These are phyloP conservation scores for Mythimna impura DNA, from an alignment of 2,888 invertebrate genomes.

Conservation along the genomic window DNA sequence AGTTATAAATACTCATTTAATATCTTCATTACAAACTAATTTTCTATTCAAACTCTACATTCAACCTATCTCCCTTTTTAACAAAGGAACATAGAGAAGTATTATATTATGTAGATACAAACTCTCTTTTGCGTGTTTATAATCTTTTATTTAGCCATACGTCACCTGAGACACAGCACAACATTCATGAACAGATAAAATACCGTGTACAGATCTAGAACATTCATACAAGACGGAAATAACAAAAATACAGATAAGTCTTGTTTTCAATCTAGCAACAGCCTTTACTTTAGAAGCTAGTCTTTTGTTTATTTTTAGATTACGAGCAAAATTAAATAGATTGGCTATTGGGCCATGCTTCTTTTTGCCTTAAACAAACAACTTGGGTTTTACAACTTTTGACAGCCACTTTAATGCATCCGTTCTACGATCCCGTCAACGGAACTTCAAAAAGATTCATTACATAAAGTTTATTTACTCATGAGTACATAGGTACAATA, in stretches of 20 bases:
- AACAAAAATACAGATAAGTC: conserved; percentile 7
- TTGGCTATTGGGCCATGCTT: not conserved
- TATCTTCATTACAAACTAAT: not conserved
- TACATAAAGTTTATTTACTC: conserved; percentile 41
- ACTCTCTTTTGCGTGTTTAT: not conserved
- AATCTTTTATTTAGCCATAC: conserved; percentile 7
- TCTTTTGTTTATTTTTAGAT: conserved; percentile 30
- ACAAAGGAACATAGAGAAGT: not conserved
- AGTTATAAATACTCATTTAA: no score
- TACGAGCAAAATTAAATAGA: not conserved
- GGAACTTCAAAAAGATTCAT: conserved; percentile 21
- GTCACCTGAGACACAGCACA: conserved; percentile 3
- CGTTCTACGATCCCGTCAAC: no score
- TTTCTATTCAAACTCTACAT: conserved; percentile 1
- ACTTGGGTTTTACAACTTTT: not conserved
- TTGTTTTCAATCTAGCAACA: conserved; percentile 4
- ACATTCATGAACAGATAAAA: conserved; percentile 15
- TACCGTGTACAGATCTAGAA: conserved; percentile 21
- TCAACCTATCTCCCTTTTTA: not conserved
- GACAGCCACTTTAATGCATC: no score
- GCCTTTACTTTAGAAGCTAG: not conserved
- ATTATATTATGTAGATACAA: no score
- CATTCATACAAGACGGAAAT: conserved; percentile 26
- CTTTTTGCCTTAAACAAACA: conserved; percentile 4
- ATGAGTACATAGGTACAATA: conserved; percentile 40